These are phyloP conservation scores for Aurelia aurita DNA, from an alignment of 30 jellyfish, hydroid and myxozoan genomes.

Conservation along the genomic window DNA sequence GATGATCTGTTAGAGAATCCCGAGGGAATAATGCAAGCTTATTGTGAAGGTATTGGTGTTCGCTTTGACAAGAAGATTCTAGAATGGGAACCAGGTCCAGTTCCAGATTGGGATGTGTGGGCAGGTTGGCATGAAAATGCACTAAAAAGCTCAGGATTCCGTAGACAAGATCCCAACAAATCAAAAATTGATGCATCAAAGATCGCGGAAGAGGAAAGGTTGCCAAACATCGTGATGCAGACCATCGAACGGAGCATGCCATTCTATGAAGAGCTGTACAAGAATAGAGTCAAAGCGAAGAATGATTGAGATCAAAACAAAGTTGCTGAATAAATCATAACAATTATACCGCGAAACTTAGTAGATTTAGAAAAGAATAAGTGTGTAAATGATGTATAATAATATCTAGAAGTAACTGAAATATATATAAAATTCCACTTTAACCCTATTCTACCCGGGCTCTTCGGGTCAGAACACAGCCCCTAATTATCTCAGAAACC, in stretches of 20 bases:
- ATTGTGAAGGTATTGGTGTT: constrained; percentile 82
- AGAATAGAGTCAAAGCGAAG: constrained; percentile 35
- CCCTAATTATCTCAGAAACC: too few relatives aligned
- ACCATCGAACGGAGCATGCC: constrained; percentile 65
- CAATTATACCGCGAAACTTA: too few relatives aligned
- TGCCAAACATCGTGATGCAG: constrained; percentile 70
- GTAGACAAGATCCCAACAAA: constrained; percentile 57
- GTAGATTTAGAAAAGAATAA: too few relatives aligned
- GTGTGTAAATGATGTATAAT: too few relatives aligned
- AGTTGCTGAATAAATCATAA: too few relatives aligned
- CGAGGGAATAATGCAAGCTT: constrained; percentile 82
- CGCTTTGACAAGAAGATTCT: constrained; percentile 80
- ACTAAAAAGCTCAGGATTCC: constrained; percentile 89
- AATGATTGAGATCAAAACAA: too few relatives aligned
- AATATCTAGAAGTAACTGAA: too few relatives aligned
- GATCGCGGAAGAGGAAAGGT: constrained; percentile 1
- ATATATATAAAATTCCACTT: too few relatives aligned
- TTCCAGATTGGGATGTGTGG: constrained; percentile 92
- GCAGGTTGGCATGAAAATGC: constrained; percentile 94
- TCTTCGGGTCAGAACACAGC: too few relatives aligned
- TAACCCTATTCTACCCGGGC: too few relatives aligned
- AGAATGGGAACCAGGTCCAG: constrained; percentile 94
- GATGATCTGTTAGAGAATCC: constrained; percentile 92
- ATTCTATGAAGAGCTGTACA: constrained; percentile 60
- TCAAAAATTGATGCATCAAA: constrained; percentile 18